phyloP scores from a whole-genome alignment of 2,888 invertebrate species.

The Orchesellides sinensis region DNA sequence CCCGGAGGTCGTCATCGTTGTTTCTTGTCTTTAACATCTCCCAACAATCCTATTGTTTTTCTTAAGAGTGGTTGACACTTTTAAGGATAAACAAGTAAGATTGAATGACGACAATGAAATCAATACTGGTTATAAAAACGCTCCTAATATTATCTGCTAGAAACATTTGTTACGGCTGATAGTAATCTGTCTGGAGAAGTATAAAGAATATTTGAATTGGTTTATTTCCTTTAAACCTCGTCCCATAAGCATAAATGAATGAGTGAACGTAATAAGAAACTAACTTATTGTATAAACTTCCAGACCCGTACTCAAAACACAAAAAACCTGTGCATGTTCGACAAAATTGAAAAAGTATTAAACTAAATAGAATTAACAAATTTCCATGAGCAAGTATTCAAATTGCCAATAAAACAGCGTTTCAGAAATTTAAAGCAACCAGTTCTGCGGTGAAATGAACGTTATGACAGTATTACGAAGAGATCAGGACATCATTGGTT shows the following conservation, averaged over 20 bases:
- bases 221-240: no score
- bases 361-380: slow-evolving; percentile 28
- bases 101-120: slow-evolving; percentile 19
- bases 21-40: slow-evolving; percentile 43
- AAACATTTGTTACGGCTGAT: slow-evolving; percentile 2
- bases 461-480: slow-evolving; percentile 18
- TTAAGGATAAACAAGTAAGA: slow-evolving; percentile 2
- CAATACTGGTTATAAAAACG: slow-evolving; percentile 9
- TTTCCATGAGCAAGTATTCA: slow-evolving; percentile 7
- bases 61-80: slow-evolving; percentile 43
- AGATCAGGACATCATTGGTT: not conserved
- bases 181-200: slow-evolving; percentile 7
- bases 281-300: no score
- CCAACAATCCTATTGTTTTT: slow-evolving; percentile 53
- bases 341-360: slow-evolving; percentile 45
- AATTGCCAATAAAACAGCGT: slow-evolving; percentile 9
- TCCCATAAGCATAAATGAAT: no score
- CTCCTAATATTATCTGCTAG: not conserved
- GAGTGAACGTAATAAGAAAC: no score
- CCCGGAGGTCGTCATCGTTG: slow-evolving; percentile 58
- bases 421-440: not conserved
- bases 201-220: not conserved
- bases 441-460: not conserved
- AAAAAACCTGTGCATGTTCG: no score
- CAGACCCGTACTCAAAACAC: not conserved